Percentiles rank a stretch among this genome's conserved stretches.
phyloP scores from a whole-genome alignment of 2,888 invertebrate species.

The Mimumesa dahlbomi region DNA sequence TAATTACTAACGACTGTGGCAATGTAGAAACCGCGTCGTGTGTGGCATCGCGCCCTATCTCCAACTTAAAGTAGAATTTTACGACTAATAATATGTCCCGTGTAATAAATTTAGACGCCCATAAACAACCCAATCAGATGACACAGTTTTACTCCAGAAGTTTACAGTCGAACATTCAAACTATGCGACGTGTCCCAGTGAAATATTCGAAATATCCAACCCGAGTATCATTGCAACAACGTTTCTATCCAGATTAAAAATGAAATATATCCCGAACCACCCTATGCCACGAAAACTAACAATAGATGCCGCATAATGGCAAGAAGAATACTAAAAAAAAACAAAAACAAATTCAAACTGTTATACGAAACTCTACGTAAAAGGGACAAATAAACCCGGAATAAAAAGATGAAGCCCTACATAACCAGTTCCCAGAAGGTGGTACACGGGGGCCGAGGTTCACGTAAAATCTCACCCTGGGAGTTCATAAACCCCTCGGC shows the following conservation, averaged over 20 bases:
- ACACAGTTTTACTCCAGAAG: too few species aligned
- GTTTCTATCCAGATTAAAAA: too few species aligned
- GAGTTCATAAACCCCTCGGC: conserved; percentile 65
- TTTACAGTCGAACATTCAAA: too few species aligned
- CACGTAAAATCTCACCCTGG: conserved; percentile 66
- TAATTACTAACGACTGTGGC: conserved; percentile 46
- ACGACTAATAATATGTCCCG: conserved; percentile 21
- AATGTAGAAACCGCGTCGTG: conserved; percentile 44
- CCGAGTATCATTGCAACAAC: too few species aligned
- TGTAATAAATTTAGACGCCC: conserved; percentile 19
- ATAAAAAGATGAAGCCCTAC: conserved; percentile 46
- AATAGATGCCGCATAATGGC: too few species aligned
- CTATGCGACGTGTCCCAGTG: too few species aligned
- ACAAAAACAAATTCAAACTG: too few species aligned
- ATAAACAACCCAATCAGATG: not conserved
- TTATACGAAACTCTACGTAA: conserved; percentile 6
- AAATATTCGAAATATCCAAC: too few species aligned
- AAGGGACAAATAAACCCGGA: conserved; percentile 15
- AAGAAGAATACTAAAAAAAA: too few species aligned
- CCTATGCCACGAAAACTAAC: too few species aligned
- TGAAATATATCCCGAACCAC: too few species aligned
- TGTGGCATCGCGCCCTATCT: conserved; percentile 36
- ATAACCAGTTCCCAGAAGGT: conserved; percentile 47
- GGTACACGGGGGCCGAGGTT: conserved; percentile 64
- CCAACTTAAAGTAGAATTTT: conserved; percentile 24